Evolutionary conservation across 2,113 vertebrate species (phyloP).

Genomic region (Oryzias melastigma): DNA sequence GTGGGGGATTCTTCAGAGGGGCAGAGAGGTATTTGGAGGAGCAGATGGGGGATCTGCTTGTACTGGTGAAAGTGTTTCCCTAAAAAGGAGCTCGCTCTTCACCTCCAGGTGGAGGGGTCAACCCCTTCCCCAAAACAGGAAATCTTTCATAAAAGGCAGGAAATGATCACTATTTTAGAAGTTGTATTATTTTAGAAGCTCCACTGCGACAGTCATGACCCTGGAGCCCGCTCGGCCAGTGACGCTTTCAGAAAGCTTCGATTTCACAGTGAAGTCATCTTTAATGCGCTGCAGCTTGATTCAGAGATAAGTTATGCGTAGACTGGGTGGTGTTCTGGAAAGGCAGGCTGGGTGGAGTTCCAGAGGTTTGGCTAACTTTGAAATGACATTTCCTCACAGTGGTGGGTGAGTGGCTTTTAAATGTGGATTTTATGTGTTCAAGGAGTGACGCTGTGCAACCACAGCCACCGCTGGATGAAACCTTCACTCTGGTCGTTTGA

Average conservation of each 20-base stretch:
- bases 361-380: constrained; percentile 55
- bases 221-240: constrained; percentile 58
- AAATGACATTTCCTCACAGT: constrained; percentile 60
- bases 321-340: constrained; percentile 48
- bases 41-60: constrained; percentile 41
- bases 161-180: not conserved
- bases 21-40: constrained; percentile 55
- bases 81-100: constrained; percentile 59
- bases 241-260: constrained; percentile 66
- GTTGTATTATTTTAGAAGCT: not conserved
- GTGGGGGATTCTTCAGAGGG: constrained; percentile 33
- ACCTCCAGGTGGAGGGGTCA: constrained; percentile 20
- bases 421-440: constrained; percentile 35
- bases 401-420: constrained; percentile 28
- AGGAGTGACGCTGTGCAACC: constrained; percentile 17
- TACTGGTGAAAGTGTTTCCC: constrained; percentile 50
- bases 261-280: constrained; percentile 76
- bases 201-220: constrained; percentile 29
- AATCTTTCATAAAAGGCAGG: not conserved
- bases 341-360: constrained; percentile 54
- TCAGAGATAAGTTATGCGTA: constrained; percentile 61
- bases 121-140: constrained; percentile 2
- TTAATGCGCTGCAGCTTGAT: constrained; percentile 77
- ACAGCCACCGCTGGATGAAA: constrained; percentile 5
- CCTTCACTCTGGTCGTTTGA: constrained; percentile 5